phyloP scores from a whole-genome alignment of 2,888 invertebrate genomes.

The Hetaerina titia region DNA sequence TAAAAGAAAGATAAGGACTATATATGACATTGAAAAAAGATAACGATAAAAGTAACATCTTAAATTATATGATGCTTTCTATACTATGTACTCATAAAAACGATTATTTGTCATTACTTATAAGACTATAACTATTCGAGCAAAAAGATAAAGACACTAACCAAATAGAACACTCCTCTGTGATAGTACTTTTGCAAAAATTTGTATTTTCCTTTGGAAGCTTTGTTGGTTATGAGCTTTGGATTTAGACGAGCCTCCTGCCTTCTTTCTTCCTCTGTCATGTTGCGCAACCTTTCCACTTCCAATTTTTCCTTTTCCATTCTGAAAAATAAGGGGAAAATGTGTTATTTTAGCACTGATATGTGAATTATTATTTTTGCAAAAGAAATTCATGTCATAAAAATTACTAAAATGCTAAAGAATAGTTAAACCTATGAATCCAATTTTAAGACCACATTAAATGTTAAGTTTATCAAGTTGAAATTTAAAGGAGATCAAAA shows the following conservation, averaged over 20 bases:
- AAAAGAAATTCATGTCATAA: background rate
- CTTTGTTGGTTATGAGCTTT: conserved; percentile 95
- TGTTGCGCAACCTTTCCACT: conserved; percentile 92
- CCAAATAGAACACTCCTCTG: conserved; percentile 98
- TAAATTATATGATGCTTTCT: too few species aligned
- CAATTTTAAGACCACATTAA: background rate
- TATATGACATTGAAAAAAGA: too few species aligned
- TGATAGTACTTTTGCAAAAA: conserved; percentile 99
- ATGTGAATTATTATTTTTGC: background rate
- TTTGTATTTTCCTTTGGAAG: conserved; percentile 98
- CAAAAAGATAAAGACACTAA: conserved; percentile 74
- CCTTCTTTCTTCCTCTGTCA: conserved; percentile 98
- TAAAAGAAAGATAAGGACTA: too few species aligned
- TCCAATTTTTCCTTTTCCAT: conserved; percentile 92
- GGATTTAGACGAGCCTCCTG: conserved; percentile 94
- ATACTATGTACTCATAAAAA: too few species aligned
- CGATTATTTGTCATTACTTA: background rate
- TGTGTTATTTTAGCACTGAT: too few species aligned
- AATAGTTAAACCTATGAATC: background rate
- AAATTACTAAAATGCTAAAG: too few species aligned
- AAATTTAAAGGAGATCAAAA: background rate
- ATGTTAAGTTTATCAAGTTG: background rate
- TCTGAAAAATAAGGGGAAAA: conserved; percentile 78
- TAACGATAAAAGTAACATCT: too few species aligned
- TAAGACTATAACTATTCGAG: background rate